A percentile compares a stretch with the other conserved stretches of the same genome.
These are phyloP conservation scores for Argyrosomus japonicus DNA, from an alignment of 2,113 vertebrate species.

Conservation along the genomic window DNA sequence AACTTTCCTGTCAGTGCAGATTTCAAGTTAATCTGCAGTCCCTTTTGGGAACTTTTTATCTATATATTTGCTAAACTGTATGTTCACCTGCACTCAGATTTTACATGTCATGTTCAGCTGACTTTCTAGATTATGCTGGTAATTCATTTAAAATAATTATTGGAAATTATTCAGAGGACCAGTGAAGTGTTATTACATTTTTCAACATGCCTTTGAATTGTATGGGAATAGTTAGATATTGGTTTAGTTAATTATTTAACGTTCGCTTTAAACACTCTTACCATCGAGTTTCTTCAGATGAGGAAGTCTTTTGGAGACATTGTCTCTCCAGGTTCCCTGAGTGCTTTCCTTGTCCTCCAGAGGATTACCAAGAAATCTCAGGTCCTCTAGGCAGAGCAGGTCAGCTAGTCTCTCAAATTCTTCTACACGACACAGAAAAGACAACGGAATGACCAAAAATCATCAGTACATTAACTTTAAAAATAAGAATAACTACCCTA, in stretches of 20 bases:
- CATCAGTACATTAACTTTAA: background rate
- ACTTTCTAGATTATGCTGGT: background rate
- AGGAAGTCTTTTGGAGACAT: conserved; percentile 92
- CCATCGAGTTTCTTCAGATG: conserved; percentile 95
- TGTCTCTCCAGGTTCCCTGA: conserved; percentile 91
- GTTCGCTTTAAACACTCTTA: conserved; percentile 70
- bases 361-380: conserved; percentile 98
- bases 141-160: background rate
- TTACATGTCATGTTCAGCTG: background rate
- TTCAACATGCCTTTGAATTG: background rate
- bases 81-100: background rate
- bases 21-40: too few species aligned
- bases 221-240: background rate
- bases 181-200: background rate
- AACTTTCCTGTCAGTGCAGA: background rate
- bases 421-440: conserved; percentile 32
- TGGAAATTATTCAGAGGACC: background rate
- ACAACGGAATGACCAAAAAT: background rate
- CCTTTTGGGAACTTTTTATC: too few species aligned
- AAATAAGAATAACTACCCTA: background rate
- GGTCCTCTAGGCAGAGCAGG: conserved; percentile 89
- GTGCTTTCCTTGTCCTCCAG: conserved; percentile 90
- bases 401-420: conserved; percentile 94
- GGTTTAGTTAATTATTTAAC: background rate
- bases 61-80: background rate